phyloP scores from a whole-genome alignment of 2,797 vertebrate genomes.

The Phaenicophaeus curvirostris region DNA sequence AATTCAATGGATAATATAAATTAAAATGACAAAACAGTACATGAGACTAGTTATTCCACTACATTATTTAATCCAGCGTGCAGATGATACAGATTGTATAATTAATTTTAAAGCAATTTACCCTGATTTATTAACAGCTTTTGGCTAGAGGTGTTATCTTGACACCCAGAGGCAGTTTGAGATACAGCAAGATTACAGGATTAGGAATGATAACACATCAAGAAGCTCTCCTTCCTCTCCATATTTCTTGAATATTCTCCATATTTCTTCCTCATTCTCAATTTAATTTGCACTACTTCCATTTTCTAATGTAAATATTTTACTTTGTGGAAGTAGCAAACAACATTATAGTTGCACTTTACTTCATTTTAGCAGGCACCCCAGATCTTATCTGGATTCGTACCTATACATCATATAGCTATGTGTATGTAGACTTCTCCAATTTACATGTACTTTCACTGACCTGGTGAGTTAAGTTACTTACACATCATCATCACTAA shows the following conservation, averaged over 20 bases:
- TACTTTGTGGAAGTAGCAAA: not conserved
- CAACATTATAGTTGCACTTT: not conserved
- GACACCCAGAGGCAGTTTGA: not conserved
- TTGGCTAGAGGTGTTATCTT: not conserved
- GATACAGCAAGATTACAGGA: not conserved
- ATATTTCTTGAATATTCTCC: not conserved
- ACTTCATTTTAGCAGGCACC: not conserved
- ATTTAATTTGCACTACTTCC: not conserved
- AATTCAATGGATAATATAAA: not conserved
- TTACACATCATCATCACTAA: not conserved
- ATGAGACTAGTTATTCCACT: not conserved
- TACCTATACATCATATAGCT: not conserved
- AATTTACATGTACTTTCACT: not conserved
- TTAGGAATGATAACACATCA: not conserved
- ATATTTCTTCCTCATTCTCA: not conserved
- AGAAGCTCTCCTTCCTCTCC: not conserved
- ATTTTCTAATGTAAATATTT: not conserved
- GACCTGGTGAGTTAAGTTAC: not conserved
- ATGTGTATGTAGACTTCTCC: not conserved
- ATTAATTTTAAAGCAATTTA: not conserved
- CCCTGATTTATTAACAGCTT: not conserved
- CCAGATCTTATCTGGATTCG: not conserved
- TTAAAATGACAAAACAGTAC: not conserved
- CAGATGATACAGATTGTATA: not conserved
- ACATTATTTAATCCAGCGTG: not conserved